Percentiles rank a stretch among this genome's conserved stretches.
Evolutionary conservation across 2,888 invertebrate genomes (phyloP).

Genomic region (Oasisia sp.): DNA sequence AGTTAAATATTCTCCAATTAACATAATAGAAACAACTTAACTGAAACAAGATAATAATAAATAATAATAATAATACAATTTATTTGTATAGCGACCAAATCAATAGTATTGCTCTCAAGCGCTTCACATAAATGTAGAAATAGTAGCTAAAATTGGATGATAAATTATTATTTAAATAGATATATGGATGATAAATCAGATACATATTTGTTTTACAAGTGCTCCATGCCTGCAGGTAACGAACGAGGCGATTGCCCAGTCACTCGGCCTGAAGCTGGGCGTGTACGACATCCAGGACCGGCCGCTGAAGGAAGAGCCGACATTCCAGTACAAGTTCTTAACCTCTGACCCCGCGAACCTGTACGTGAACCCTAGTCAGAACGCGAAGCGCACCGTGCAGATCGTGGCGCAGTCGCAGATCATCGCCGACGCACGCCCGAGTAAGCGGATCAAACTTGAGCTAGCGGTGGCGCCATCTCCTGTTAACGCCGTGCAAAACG

Average conservation of each 20-base stretch:
- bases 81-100: too few species aligned
- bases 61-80: too few species aligned
- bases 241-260: slow-evolving; percentile 25
- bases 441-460: neutral
- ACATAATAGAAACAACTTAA: neutral
- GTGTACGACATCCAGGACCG: slow-evolving; percentile 27
- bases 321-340: slow-evolving; percentile 31
- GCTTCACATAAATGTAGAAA: too few species aligned
- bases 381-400: slow-evolving; percentile 18
- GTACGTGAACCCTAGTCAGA: neutral
- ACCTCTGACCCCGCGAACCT: slow-evolving; percentile 28
- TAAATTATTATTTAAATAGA: too few species aligned
- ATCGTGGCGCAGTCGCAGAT: neutral
- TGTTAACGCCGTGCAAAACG: neutral
- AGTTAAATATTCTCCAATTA: slow-evolving; percentile 20
- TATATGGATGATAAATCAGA: too few species aligned
- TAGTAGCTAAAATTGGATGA: too few species aligned
- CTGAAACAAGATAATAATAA: neutral
- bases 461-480: neutral
- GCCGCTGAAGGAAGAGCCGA: slow-evolving; percentile 23
- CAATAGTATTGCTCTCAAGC: too few species aligned
- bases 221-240: slow-evolving; percentile 27
- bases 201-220: neutral
- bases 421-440: neutral
- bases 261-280: slow-evolving; percentile 30